Evolutionary conservation across 2,888 invertebrate species (phyloP), one percentile per base, ranked within the genome.

Genomic region (Julus scanicus): DNA sequence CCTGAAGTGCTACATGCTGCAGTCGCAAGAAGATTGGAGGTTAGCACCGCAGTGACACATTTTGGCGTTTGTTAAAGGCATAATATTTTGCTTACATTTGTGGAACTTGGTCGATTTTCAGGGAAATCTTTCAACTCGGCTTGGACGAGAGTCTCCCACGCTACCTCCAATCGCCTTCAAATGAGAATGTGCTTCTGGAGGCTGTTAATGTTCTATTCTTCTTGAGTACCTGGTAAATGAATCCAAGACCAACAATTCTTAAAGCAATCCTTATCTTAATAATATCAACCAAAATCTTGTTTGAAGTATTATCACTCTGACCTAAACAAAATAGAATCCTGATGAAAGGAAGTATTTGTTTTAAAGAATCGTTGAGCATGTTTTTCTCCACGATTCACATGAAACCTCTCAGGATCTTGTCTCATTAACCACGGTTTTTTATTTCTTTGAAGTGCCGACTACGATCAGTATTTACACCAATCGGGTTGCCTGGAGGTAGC

Each of bases 1-100:
- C 15, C 63, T 89, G 39, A 49, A 37, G 57, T 88, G 88, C 20
- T 88, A 80, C 40, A 87, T 88, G 88, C n/a, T 29, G 44, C 37
- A 85, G 9, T 29, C 48, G n/a, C 88, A 39, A 8, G 40, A 87
- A 13, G 87, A 87, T n/a, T 87, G 87, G 83, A 87, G 86, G 86
- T 86, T 87, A 63, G 87, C 29, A 44, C 20, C 11, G n/a, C 17
- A 57, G 2, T 1, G 53, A 15, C 15, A 53, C 17, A 53, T 15
- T 53, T 53, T 53, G 53, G n/a, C 2, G n/a, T n/a, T 17, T 86
- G n/a, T 29, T 29, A 84, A 40, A 29, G 29, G 29, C 29, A 29
- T 29, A 1, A 29, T 29, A 29, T 29, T 29, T 29, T 48, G 44
- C 13, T 2, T 15, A 86, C 15, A 40, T 11, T 15, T 86, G 5